Base-by-base conservation (phyloP, 1,140 invertebrate genomes). In the Myzus persicae region DNA sequence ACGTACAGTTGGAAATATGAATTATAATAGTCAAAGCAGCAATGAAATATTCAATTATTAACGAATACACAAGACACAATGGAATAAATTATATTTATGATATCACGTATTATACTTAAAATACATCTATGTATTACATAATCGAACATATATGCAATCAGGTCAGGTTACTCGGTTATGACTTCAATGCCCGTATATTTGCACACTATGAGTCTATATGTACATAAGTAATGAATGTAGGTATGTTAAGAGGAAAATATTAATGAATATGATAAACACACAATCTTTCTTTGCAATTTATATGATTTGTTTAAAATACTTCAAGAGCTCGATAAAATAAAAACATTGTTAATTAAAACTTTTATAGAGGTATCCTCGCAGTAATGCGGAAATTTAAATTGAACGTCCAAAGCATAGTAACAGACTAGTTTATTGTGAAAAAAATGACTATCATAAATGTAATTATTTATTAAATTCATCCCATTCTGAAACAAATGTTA, bases 141-240 rank as follows among this genome's bases (percentile, higher is more conserved):
- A 48, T 48, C 44, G 14, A 67, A 76, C 42, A 90, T 67, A 20
- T 90, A 67, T 92, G 67, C n/a, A 92, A 82, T 85, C 42, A 24
- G 91, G 91, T 54, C 46, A 54, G 76, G 91, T 84, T 93, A 93
- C 46, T 93, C 38, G 91, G 91, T 40, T 54, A 54, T 54, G 91
- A 85, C 81, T 90, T 31, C 14, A 90, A 42, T 67, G 1, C 22
- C 6, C 38, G 38, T n/a, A 90, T 59, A 90, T 59, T 90, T 67
- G 89, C 26, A 90, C 88, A 59, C 5, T 59, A 90, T 36, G 36
- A 48, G 44, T 88, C 26, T 36, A 88, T 88, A 36, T n/a, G 31
- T 76, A 76, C 59, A 76, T 36, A 76, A n/a, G 31, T 76, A 67
- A 67, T n/a, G 31, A 67, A 67, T 67, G 3, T 76, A n/a, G n/a